Percentiles rank a stretch among this genome's conserved stretches.
Conservation (phyloP, 2,113 vertebrate species). For the Prolemur simus region DNA sequence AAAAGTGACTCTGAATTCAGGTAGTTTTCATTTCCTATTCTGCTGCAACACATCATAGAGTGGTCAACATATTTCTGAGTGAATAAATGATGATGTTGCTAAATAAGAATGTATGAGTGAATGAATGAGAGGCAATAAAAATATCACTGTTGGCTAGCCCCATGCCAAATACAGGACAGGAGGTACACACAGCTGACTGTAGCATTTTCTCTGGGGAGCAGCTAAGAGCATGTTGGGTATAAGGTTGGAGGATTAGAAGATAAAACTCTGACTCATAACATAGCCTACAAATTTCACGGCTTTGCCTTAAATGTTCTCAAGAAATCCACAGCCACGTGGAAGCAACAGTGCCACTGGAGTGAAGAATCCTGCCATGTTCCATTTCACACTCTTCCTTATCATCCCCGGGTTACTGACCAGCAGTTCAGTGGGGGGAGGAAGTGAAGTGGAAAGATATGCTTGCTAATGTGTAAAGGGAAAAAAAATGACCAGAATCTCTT, state of each 20-base stretch:
- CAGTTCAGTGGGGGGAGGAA: background rate
- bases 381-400: background rate
- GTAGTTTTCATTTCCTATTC: background rate
- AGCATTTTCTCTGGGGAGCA: background rate
- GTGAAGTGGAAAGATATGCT: background rate
- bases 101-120: background rate
- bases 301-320: background rate
- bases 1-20: background rate
- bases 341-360: background rate
- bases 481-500: background rate
- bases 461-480: background rate
- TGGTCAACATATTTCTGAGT: background rate
- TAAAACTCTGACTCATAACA: background rate
- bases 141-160: background rate
- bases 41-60: background rate
- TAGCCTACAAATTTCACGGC: background rate
- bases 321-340: background rate
- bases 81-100: background rate
- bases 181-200: background rate
- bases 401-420: background rate
- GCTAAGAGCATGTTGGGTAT: background rate
- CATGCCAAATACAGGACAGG: background rate
- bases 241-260: background rate
- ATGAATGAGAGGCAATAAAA: background rate
- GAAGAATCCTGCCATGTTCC: background rate